Conservation (phyloP, 2,888 invertebrate genomes). For the Tubulanus polymorphus region DNA sequence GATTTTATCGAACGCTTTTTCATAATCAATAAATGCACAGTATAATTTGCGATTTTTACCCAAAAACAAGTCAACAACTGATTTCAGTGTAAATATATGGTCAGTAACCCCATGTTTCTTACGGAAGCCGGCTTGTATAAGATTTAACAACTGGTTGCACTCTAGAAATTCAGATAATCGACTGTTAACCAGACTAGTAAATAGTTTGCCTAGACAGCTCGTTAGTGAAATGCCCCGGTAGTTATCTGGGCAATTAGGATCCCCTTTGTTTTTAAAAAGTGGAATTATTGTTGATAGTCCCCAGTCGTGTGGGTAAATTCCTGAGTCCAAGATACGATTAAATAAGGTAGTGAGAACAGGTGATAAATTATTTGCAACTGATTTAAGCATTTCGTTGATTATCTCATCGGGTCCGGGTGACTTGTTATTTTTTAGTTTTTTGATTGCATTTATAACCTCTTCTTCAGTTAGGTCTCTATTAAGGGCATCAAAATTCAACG, state of each 20-base stretch:
- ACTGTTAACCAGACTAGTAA: conserved; percentile 16
- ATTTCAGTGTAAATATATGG: conserved; percentile 15
- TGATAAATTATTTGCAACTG: conserved; percentile 5
- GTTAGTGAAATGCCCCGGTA: conserved; percentile 17
- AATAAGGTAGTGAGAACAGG: conserved; percentile 10
- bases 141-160: conserved; percentile 11
- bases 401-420: no score
- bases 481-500: no score
- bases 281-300: conserved; percentile 9
- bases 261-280: conserved; percentile 15
- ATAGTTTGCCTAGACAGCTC: conserved; percentile 17
- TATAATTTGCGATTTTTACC: conserved; percentile 9
- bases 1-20: conserved; percentile 16
- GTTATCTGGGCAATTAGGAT: conserved; percentile 14
- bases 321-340: conserved; percentile 12
- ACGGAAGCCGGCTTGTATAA: conserved; percentile 20
- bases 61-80: conserved; percentile 14
- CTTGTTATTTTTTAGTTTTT: no score
- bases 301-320: conserved; percentile 12
- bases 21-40: conserved; percentile 16
- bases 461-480: no score
- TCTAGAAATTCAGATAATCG: conserved; percentile 13
- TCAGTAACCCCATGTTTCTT: conserved; percentile 13
- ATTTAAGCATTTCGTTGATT: conserved; percentile 13
- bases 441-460: no score